Evolutionary conservation across 1,140 invertebrate species (phyloP), one percentile per base, ranked within the genome.

Genomic region (Drosophila equinoxialis): DNA sequence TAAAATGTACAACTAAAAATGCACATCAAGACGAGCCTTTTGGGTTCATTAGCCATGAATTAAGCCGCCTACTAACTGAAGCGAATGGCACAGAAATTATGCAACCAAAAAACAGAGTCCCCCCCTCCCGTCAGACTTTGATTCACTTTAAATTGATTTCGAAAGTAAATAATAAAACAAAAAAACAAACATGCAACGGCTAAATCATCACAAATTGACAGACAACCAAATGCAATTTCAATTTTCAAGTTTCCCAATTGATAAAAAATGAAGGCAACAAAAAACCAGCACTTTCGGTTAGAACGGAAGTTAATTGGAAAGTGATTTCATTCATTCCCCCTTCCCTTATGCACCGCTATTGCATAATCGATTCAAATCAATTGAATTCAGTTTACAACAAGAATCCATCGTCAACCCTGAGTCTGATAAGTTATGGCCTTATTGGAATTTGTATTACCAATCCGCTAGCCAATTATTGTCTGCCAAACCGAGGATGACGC

Each of bases 41-140:
- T 45, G 60, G 65, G 74, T 77, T 77, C 73, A 77, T 77, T 77
- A 77, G 66, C 74, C 74, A 69, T 6, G 67, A 61, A 66, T 75
- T 77, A 76, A 69, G 74, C 60, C 65, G 4, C 17, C 37, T n/a
- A 39, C 37, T 61, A 10, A 10, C 45, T 48, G 3, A 39, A 39
- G 10, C 10, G 10, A 39, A 20, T 61, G 17, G 17, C 45, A 7
- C 45, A 26, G 23, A 48, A 48, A 48, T 51, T 51, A 51, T 51
- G 45, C 45, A 51, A 51, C 20, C 45, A 51, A 17, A 48, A 14
- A 45, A 20, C 14, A 17, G 7, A 7, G 17, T 51, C 30, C 6
- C 5, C 30, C 30, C 5, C 10, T 23, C 30, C 6, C 30, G 6
- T 30, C 30, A 2, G 20, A 51, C 45, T 51, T 51, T 51, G 8